Evolutionary conservation across 2,113 vertebrate genomes (phyloP), one percentile per base, ranked within the genome.

Genomic region (Paramormyrops kingsleyae): DNA sequence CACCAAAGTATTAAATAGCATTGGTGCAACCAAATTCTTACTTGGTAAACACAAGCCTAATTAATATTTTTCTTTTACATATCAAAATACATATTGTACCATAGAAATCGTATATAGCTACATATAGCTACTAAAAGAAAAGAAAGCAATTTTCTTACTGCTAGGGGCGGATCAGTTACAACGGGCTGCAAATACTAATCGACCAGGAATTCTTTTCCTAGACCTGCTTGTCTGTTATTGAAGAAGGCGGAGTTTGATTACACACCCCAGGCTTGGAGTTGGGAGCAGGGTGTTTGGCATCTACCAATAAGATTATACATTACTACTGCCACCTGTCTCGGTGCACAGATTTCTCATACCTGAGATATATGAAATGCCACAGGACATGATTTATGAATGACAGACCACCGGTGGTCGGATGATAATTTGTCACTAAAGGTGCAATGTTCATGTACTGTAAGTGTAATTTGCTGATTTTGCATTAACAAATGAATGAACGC

Each of bases 331-430:
- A 39, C 70, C 70, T 17, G 27, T 77, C 13, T 77, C 31, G 0
- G 94, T 93, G 70, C 4, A 80, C 31, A 62, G 94, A 91, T 94
- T 94, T 92, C 84, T 89, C 87, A 92, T 94, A 92, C 93, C 91
- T 94, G 88, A 83, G 93, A 94, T 90, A 93, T 92, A 44, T 88
- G 91, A 94, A 93, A 46, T 88, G 90, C 89, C 93, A 70, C 83
- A 92, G 93, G 56, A 39, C 83, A 91, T 95, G 93, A 95, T 95
- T 95, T 95, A 95, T 94, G 90, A 77, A 93, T 95, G 91, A 93
- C 89, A 92, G 77, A 53, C 93, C 92, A 19, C 90, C 92, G 10
- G 91, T 90, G n/a, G 92, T 90, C 92, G 13, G 93, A 91, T 92
- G 86, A 88, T 92, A 88, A 91, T 95, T 84, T 91, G 91, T 89